These are phyloP conservation scores for Propithecus coquereli DNA, from an alignment of 2,113 vertebrate genomes.

Conservation along the genomic window DNA sequence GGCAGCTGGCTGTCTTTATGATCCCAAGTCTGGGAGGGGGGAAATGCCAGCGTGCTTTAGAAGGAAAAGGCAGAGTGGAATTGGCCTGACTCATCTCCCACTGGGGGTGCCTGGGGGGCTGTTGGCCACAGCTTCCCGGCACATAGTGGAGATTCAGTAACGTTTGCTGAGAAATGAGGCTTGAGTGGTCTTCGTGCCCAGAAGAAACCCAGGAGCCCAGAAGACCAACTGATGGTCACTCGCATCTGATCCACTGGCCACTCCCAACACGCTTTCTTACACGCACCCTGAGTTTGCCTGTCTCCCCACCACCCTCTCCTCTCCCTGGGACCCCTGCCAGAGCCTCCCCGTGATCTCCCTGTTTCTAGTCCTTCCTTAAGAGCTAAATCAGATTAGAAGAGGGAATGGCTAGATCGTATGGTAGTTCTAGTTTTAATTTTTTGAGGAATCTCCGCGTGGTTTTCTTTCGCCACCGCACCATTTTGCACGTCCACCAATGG, in stretches of 20 bases:
- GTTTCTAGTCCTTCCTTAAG: not conserved
- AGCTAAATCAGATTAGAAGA: not conserved
- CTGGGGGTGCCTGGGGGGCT: not conserved
- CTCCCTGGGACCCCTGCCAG: not conserved
- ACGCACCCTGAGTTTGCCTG: not conserved
- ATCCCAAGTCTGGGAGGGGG: not conserved
- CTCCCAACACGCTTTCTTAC: not conserved
- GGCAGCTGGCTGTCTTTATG: not conserved
- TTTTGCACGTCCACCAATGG: not conserved
- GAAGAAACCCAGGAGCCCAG: not conserved
- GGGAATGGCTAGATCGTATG: not conserved
- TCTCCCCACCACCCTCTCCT: fast-evolving
- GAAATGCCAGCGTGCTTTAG: fast-evolving
- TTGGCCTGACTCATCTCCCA: not conserved
- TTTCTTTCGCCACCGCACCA: fast-evolving
- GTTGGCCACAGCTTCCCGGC: not conserved
- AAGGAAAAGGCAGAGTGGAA: not conserved
- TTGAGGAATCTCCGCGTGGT: not conserved
- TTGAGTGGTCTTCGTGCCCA: not conserved
- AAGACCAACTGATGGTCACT: not conserved
- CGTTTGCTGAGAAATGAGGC: not conserved
- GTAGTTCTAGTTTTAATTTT: not conserved
- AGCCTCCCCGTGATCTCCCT: not conserved
- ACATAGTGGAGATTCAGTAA: not conserved
- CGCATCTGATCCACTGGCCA: not conserved